Conservation (phyloP, 2,797 vertebrate genomes). For the Sebastes alutus region DNA sequence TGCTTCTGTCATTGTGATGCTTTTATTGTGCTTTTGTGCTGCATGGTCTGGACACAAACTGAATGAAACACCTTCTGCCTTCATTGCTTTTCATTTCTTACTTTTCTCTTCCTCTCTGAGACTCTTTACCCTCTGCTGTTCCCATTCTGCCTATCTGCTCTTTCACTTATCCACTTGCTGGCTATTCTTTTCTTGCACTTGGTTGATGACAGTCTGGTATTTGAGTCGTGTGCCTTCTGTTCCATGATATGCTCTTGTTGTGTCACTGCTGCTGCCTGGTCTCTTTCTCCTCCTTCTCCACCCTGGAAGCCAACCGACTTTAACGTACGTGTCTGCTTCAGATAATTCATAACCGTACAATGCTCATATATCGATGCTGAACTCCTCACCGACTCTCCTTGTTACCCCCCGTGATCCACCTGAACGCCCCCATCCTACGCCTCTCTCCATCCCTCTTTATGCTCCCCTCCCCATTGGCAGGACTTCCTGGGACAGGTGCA, state of each 20-base stretch:
- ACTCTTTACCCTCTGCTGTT: slow-evolving; percentile 37
- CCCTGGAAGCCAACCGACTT: slow-evolving; percentile 85
- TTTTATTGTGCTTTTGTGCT: slow-evolving; percentile 39
- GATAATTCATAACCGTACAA: slow-evolving; percentile 74
- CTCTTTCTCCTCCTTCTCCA: slow-evolving; percentile 75
- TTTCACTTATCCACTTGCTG: slow-evolving; percentile 46
- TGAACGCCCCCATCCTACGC: slow-evolving; percentile 44
- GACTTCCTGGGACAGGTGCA: slow-evolving; percentile 95
- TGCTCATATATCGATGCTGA: slow-evolving; percentile 46
- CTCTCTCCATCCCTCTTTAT: slow-evolving; percentile 51
- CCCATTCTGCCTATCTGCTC: slow-evolving; percentile 51
- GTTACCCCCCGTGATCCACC: slow-evolving; percentile 57
- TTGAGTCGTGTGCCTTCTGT: slow-evolving; percentile 82
- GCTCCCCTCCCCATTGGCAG: slow-evolving; percentile 71
- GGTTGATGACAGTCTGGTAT: slow-evolving; percentile 77
- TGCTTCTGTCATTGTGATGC: slow-evolving; percentile 29
- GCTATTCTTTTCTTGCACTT: slow-evolving; percentile 67
- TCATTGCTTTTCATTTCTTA: slow-evolving; percentile 33
- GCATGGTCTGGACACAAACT: slow-evolving; percentile 28
- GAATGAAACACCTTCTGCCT: neutral
- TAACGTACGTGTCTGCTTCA: slow-evolving; percentile 86
- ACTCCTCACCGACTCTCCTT: slow-evolving; percentile 69
- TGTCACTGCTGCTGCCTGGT: slow-evolving; percentile 85
- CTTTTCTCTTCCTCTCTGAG: slow-evolving; percentile 23
- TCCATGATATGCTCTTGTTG: slow-evolving; percentile 87